Base-by-base conservation (phyloP, 2,888 invertebrate species). In the Cryptocephalus primarius region DNA sequence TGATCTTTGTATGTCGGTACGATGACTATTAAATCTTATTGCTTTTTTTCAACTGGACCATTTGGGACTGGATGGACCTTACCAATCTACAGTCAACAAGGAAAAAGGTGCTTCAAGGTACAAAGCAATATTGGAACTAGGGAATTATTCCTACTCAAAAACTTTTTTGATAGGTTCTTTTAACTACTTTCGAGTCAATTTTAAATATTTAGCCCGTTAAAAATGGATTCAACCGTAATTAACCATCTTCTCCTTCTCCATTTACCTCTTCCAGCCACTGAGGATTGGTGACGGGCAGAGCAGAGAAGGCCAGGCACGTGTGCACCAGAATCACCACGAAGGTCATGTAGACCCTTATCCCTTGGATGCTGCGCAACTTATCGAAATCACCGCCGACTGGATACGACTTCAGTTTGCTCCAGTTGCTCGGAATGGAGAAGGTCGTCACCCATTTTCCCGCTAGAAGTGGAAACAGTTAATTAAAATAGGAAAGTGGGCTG, bases 391-490 rank as follows among this genome's bases (percentile, higher is more conserved):
- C 40, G 22, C 45, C 44, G 9, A 39, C 43, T 10, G 48, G 48
- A 34, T 48, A 36, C 8, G 36, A 46, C 38, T 48, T 48, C 33
- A 54, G 31, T 38, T 49, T 52, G 22, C 42, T 47, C 54, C 54
- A 61, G 45, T 61, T 61, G 31, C 46, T 57, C 1, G 51, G 49
- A 33, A 61, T 42, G 8, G 61, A 61, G 41, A 61, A 61, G 9
- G 54, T 44, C 1, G 46, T 13, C 2, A 55, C n/a, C 22, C 57
- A 14, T 50, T 46, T 52, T 22, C 57, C 56, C 14, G 31, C 55
- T 54, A 36, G 1, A 43, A 46, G 40, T 33, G 42, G 12, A 38
- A 32, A 31, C 13, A 32, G n/a, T 22, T 4, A 10, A 32, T 4
- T 32, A 11, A 8, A 10, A 10, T 42, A 13, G 11, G 38, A 36